These are phyloP conservation scores for Xyrauchen texanus DNA, from an alignment of 2,113 vertebrate genomes.

Conservation along the genomic window DNA sequence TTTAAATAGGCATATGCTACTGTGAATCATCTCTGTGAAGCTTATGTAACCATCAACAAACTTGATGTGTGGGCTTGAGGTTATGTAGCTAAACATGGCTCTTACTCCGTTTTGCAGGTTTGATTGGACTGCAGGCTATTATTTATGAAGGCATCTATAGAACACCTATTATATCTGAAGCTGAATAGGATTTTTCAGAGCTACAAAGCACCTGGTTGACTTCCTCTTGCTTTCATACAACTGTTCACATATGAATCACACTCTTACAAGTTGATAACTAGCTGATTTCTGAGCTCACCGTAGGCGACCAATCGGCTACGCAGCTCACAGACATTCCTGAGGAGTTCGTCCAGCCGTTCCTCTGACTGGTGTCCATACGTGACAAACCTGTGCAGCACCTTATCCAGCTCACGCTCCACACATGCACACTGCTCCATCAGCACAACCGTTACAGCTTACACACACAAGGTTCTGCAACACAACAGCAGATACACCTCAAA, in stretches of 20 bases:
- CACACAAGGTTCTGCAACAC: neutral
- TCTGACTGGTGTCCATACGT: slow-evolving; percentile 87
- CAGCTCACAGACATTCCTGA: slow-evolving; percentile 83
- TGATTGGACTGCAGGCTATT: slow-evolving; percentile 23
- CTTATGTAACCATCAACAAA: slow-evolving; percentile 21
- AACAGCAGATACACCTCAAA: no score
- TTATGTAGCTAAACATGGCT: neutral
- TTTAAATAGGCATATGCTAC: slow-evolving; percentile 18
- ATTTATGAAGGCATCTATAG: slow-evolving; percentile 14
- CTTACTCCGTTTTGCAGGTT: slow-evolving; percentile 1
- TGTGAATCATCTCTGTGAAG: slow-evolving; percentile 15
- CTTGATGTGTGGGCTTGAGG: slow-evolving; percentile 10
- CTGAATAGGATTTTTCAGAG: slow-evolving; percentile 1
- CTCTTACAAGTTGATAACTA: neutral
- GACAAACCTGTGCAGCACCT: slow-evolving; percentile 87
- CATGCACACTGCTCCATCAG: slow-evolving; percentile 89
- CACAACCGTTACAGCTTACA: slow-evolving; percentile 38
- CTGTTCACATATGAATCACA: neutral
- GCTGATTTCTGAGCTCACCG: slow-evolving; percentile 66
- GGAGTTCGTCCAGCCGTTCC: slow-evolving; percentile 85
- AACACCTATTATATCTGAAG: slow-evolving; percentile 19
- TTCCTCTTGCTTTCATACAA: neutral
- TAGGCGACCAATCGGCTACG: slow-evolving; percentile 80
- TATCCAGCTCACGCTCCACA: slow-evolving; percentile 89
- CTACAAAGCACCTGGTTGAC: slow-evolving; percentile 8